A percentile compares a stretch with the other conserved stretches of the same genome.
Evolutionary conservation across 2,888 invertebrate species (phyloP).

Genomic region (Scelioninae gen. 2): DNA sequence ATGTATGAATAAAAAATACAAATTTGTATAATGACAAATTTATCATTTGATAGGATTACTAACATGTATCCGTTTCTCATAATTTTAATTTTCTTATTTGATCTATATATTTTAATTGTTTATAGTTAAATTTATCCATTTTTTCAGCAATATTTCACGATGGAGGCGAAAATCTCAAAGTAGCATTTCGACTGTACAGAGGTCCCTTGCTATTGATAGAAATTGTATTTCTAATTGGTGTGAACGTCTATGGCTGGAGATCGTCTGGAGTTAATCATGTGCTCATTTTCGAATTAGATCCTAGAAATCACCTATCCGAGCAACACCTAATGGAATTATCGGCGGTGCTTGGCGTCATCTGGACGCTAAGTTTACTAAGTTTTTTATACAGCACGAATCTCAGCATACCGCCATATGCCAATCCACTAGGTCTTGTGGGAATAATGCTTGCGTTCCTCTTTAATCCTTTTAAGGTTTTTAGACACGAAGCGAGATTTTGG

Average conservation of each 20-base stretch:
- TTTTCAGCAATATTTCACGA: slow-evolving; percentile 86
- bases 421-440: slow-evolving; percentile 89
- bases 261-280: slow-evolving; percentile 99
- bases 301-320: slow-evolving; percentile 93
- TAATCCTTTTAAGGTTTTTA: slow-evolving; percentile 94
- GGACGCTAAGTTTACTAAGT: slow-evolving; percentile 92
- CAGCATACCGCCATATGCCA: slow-evolving; percentile 93
- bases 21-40: no score
- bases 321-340: slow-evolving; percentile 97
- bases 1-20: no score
- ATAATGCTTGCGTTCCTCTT: slow-evolving; percentile 90
- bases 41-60: no score
- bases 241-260: slow-evolving; percentile 98
- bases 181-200: slow-evolving; percentile 94
- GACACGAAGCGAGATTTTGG: slow-evolving; percentile 97
- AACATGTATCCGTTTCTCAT: no score
- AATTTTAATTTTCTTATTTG: no score
- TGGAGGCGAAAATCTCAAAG: slow-evolving; percentile 85
- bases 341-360: slow-evolving; percentile 94
- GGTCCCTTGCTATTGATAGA: slow-evolving; percentile 94
- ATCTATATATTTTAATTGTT: background rate
- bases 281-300: slow-evolving; percentile 97
- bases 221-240: slow-evolving; percentile 95
- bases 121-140: background rate
- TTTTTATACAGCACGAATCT: slow-evolving; percentile 89